Conservation (phyloP, 2,888 invertebrate genomes). For the Clostera curtula region DNA sequence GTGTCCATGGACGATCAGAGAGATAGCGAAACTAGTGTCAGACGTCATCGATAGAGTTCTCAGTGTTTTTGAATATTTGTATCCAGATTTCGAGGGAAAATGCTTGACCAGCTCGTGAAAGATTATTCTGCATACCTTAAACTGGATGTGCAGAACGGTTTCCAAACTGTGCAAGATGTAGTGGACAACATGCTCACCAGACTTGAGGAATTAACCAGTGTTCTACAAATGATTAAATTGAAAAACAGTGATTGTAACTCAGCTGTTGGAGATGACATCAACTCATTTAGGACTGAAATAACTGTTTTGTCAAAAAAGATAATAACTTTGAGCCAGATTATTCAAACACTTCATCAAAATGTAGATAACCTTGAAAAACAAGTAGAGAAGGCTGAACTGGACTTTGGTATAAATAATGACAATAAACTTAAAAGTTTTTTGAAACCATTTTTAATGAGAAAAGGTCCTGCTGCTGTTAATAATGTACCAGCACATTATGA, state of each 20-base stretch:
- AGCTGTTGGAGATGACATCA: constrained; percentile 69
- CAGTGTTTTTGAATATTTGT: constrained; percentile 56
- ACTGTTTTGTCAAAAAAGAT: constrained; percentile 70
- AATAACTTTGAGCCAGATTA: constrained; percentile 67
- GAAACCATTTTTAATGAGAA: constrained; percentile 73
- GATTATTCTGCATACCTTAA: constrained; percentile 75
- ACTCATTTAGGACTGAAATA: constrained; percentile 68
- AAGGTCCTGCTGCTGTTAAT: constrained; percentile 25
- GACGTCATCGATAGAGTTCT: constrained; percentile 48
- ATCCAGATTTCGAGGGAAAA: constrained; percentile 62
- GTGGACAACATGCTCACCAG: constrained; percentile 80
- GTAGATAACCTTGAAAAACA: constrained; percentile 74
- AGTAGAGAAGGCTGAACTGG: constrained; percentile 75
- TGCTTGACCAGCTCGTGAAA: constrained; percentile 68
- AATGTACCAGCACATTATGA: constrained; percentile 9
- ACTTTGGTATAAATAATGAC: constrained; percentile 73
- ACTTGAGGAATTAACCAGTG: constrained; percentile 78
- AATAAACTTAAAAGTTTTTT: constrained; percentile 75
- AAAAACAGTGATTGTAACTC: constrained; percentile 60
- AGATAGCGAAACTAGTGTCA: constrained; percentile 52
- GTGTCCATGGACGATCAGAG: constrained; percentile 43
- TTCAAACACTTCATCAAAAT: constrained; percentile 63
- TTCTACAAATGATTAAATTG: constrained; percentile 72
- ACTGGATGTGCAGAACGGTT: constrained; percentile 68
- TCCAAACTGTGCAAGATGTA: constrained; percentile 75